A percentile compares a stretch with the other conserved stretches of the same genome.
These are phyloP conservation scores for Cebus imitator DNA, from an alignment of 2,113 vertebrate genomes.

Conservation along the genomic window DNA sequence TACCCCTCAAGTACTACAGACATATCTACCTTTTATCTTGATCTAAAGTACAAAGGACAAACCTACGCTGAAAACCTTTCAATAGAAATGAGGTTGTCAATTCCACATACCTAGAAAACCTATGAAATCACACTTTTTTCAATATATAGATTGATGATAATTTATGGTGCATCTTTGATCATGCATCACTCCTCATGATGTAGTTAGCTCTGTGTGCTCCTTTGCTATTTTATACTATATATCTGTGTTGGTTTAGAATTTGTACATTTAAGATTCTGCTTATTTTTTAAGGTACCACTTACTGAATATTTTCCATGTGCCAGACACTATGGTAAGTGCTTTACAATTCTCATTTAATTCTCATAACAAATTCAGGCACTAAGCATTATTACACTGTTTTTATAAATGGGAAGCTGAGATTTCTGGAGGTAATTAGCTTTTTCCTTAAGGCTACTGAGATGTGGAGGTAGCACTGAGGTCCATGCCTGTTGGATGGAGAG, in stretches of 20 bases:
- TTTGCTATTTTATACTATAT: neutral
- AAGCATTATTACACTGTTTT: neutral
- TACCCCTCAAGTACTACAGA: neutral
- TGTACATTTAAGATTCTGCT: slow-evolving; percentile 31
- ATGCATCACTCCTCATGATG: neutral
- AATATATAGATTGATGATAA: neutral
- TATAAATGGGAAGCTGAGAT: neutral
- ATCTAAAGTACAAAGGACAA: slow-evolving; percentile 17
- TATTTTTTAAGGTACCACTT: neutral
- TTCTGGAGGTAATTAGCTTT: slow-evolving; percentile 33
- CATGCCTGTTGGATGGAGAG: neutral
- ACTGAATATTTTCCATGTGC: neutral
- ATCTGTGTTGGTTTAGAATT: neutral
- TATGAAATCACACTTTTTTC: neutral
- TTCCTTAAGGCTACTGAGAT: neutral
- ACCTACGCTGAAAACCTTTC: neutral
- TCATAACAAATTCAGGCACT: neutral
- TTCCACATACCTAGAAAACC: slow-evolving; percentile 8
- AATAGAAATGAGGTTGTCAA: slow-evolving; percentile 1
- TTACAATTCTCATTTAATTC: neutral
- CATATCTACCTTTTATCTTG: neutral
- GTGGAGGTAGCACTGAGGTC: neutral
- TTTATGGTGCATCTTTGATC: neutral
- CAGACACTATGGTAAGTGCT: neutral
- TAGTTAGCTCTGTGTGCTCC: neutral